Conservation (phyloP, 1,140 invertebrate genomes). For the Drosophila virilis region DNA sequence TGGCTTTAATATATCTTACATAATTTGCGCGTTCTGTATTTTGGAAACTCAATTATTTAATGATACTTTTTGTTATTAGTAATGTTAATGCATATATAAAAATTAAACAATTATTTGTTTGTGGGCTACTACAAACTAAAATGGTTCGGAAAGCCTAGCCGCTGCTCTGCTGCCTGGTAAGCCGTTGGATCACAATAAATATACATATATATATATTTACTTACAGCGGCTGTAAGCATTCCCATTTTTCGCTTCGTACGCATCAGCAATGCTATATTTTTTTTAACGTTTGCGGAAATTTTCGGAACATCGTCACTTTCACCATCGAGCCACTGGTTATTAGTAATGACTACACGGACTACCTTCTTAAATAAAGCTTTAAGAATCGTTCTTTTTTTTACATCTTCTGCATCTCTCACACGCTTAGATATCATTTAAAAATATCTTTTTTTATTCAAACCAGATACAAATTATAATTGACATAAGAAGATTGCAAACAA, state of each 20-base stretch:
- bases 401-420: conserved; percentile 3
- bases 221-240: conserved; percentile 39
- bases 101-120: conserved; percentile 59
- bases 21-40: conserved; percentile 59
- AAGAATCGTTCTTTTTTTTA: conserved; percentile 11
- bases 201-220: neutral
- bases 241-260: conserved; percentile 32
- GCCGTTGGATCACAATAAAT: neutral
- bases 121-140: conserved; percentile 40
- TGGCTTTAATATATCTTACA: conserved; percentile 55
- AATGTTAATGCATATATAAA: conserved; percentile 59
- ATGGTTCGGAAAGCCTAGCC: conserved; percentile 16
- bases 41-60: conserved; percentile 67
- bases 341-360: conserved; percentile 50
- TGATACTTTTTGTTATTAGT: conserved; percentile 51
- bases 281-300: neutral
- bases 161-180: conserved; percentile 15
- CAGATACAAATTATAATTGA: neutral
- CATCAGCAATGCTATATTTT: conserved; percentile 19
- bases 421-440: conserved; percentile 34
- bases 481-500: neutral
- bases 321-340: conserved; percentile 35
- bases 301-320: conserved; percentile 17
- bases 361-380: conserved; percentile 44
- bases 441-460: neutral